Base-by-base conservation (phyloP, 2,113 vertebrate genomes). In the Eupsittula cactorum region DNA sequence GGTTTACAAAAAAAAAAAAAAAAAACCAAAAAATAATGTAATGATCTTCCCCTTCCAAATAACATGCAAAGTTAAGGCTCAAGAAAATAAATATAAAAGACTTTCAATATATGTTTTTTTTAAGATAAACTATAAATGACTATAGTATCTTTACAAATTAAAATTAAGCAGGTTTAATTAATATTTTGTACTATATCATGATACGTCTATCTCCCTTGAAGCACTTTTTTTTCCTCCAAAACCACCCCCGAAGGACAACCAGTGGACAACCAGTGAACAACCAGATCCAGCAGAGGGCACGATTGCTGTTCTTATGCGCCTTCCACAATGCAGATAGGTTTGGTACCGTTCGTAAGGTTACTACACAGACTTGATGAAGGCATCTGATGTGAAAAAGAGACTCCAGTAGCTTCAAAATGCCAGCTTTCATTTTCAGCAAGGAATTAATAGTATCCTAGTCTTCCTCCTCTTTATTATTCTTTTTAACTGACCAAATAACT, bases 221-320 rank as follows among this genome's bases (percentile, higher is more conserved):
- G 59, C 5, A 0, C 1, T 0, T 29, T 76, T 64, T 4, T 64
- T 13, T 3, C 4, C 8, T 16, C 16, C 13, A 1, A 1, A 11
- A 21, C 2, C 2, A 9, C 0, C 10, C 21, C 1, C 3, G 21
- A 63, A 52, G 25, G 16, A n/a, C 2, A 47, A 52, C 33, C 13
- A 35, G 28, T 4, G 25, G 16, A n/a, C 2, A 47, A 49, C n/a
- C 13, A 35, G 28, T 4, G 46, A 16, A 75, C 29, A 21, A 6
- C 1, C 11, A 49, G 21, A 46, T 77, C 97, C 98, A 97, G 97
- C 90, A 98, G 98, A 97, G 97, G 97, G 97, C 98, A 97, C 83
- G 65, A n/a, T 64, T 96, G 98, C 7, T 57, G 88, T 85, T 95
- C 8, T 39, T 5, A 86, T 68, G n/a, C 21, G 21, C 13, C 21